A percentile compares a stretch with the other conserved stretches of the same genome.
These are phyloP conservation scores for Aphelinus atriplicis DNA, from an alignment of 1,140 invertebrate genomes.

Conservation along the genomic window DNA sequence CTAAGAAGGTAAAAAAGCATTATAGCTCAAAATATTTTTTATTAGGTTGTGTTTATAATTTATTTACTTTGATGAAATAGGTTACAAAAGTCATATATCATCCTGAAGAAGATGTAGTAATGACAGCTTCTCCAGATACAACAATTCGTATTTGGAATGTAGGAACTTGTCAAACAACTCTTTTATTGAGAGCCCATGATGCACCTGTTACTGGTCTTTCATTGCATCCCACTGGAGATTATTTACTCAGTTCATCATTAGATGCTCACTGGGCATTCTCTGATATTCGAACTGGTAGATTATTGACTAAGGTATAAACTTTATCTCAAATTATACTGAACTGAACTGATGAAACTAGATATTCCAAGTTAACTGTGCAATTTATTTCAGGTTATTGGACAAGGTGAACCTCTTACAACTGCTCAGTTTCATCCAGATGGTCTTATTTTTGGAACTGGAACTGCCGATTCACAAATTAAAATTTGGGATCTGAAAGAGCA, in stretches of 20 bases:
- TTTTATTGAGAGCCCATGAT: conserved; percentile 90
- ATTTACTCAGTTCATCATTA: conserved; percentile 92
- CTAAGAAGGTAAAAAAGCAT: conserved; percentile 70
- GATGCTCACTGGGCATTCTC: conserved; percentile 98
- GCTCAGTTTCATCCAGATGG: conserved; percentile 99
- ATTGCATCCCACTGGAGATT: conserved; percentile 97
- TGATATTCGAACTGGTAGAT: conserved; percentile 89
- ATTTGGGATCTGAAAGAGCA: conserved; percentile 99
- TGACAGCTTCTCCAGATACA: conserved; percentile 94
- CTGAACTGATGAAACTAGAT: no score
- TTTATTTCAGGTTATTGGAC: conserved; percentile 72
- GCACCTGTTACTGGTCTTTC: conserved; percentile 95
- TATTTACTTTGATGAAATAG: conserved; percentile 53
- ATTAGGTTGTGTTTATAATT: background rate
- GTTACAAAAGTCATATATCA: conserved; percentile 97
- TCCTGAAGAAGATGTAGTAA: conserved; percentile 92
- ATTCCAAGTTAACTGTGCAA: background rate
- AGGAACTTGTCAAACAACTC: conserved; percentile 81
- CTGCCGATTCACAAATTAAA: conserved; percentile 94
- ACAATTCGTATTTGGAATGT: conserved; percentile 98
- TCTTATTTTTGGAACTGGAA: conserved; percentile 98
- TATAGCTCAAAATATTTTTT: conserved; percentile 2
- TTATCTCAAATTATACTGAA: no score
- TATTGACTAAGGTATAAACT: conserved; percentile 82
- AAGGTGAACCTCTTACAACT: conserved; percentile 87